A percentile compares a stretch with the other conserved stretches of the same genome.
Conservation (phyloP, 2,113 vertebrate genomes). For the Leucoraja erinaceus region DNA sequence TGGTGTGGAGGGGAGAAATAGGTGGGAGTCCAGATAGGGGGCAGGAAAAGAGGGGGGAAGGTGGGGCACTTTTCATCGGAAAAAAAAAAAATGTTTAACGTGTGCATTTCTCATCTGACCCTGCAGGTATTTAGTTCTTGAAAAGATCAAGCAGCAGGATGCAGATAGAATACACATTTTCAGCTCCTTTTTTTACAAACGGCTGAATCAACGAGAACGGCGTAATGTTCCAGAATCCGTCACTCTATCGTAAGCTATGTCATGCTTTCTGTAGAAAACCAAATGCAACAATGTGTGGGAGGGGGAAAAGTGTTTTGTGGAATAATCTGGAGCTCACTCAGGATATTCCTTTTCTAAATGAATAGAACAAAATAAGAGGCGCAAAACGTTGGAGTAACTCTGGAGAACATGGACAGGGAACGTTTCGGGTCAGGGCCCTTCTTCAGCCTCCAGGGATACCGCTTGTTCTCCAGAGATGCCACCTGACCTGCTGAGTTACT, state of each 20-base stretch:
- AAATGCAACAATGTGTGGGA: background rate
- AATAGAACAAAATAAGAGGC: no score
- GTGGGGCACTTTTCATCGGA: background rate
- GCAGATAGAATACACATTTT: slow-evolving; percentile 89
- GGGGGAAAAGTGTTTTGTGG: background rate
- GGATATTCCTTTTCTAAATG: background rate
- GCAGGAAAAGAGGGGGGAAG: no score
- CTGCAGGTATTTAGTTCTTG: slow-evolving; percentile 85
- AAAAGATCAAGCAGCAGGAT: slow-evolving; percentile 86
- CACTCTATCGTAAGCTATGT: slow-evolving; percentile 77
- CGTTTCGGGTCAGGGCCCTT: no score
- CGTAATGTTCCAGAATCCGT: slow-evolving; percentile 69
- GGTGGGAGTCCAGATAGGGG: no score
- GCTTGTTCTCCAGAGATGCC: no score
- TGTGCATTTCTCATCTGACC: slow-evolving; percentile 7
- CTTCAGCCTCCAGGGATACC: no score
- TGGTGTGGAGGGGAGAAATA: no score
- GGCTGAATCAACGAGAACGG: slow-evolving; percentile 91
- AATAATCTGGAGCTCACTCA: background rate
- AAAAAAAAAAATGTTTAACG: background rate
- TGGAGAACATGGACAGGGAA: no score
- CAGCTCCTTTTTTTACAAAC: slow-evolving; percentile 97
- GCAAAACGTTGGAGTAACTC: no score
- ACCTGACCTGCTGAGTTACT: no score
- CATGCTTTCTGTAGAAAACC: background rate